Base-by-base conservation (phyloP, 1,140 invertebrate species). In the Drosophila funebris region DNA sequence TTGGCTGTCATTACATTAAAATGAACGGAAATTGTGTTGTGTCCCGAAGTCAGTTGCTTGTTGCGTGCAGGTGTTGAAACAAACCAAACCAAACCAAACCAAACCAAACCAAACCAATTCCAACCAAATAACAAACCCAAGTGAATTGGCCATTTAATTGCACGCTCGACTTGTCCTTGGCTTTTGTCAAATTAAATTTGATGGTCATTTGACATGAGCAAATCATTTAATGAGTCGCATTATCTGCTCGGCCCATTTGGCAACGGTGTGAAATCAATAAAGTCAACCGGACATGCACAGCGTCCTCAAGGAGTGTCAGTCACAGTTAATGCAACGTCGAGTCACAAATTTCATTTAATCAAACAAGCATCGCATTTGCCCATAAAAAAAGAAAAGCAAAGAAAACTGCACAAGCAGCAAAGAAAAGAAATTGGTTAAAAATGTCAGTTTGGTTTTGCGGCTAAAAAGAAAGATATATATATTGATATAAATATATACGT, bases 31-130 rank as follows among this genome's bases (percentile, higher is more conserved):
- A 81, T 78, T 73, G 56, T 62, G 63, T 29, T n/a, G n/a, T 13
- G 18, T 31, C 24, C 58, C 41, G 29, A 50, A 50, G 46, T 13
- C 56, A 50, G 24, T 22, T 3, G 41, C 57, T 41, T 66, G 69
- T 77, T 81, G 56, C 69, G 73, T 68, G 81, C 76, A 85, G 77
- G 73, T 77, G 81, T 66, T 50, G 46, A 68, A 31, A 39, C 44
- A 56, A 44, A 27, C 41, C 24, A 0, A 27, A 31, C 1, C 9
- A 11, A 29, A 44, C 24, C 37, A 16, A 36, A 29, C 14, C 37
- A 4, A 68, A 31, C 48, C 44, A 39, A 44, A 27, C 41, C 16
- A 0, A 27, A 31, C 14, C 24, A 7, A 67, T 22, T 37, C 43
- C 22, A 44, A 27, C 41, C 16, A 0, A 27, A 20, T 5, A 27